phyloP scores from a whole-genome alignment of 2,113 vertebrate genomes.

The Malurus melanocephalus region DNA sequence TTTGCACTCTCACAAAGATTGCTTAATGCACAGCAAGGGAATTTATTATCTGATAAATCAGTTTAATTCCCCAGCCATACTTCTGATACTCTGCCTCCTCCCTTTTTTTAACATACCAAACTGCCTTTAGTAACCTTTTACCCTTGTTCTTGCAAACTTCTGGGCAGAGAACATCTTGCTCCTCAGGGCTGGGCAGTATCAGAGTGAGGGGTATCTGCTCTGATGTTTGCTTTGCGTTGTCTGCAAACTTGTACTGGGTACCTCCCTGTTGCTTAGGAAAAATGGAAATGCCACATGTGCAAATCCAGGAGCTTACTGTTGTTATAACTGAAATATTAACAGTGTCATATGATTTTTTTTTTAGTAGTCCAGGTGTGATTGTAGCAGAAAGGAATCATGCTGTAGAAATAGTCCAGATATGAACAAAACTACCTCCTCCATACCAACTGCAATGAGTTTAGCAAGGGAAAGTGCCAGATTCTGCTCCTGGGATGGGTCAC shows the following conservation, averaged over 20 bases:
- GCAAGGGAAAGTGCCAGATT: fast-evolving
- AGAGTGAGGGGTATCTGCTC: not conserved
- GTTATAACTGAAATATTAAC: not conserved
- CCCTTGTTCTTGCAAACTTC: not conserved
- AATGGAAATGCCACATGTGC: fast-evolving
- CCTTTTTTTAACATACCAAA: not conserved
- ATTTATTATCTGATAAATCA: not conserved
- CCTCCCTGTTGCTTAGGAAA: not conserved
- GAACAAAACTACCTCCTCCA: not conserved
- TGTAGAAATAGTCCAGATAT: not conserved
- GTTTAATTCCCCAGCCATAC: not conserved
- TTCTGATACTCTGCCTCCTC: not conserved
- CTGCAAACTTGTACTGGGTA: not conserved
- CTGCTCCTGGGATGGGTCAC: fast-evolving
- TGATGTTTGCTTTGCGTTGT: not conserved
- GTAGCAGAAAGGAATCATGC: not conserved
- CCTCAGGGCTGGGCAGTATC: not conserved
- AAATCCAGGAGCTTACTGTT: not conserved
- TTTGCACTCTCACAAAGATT: not conserved
- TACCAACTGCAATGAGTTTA: no score
- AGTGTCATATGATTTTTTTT: not conserved
- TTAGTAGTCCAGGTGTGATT: not conserved
- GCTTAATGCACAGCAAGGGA: not conserved
- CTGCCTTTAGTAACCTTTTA: not conserved
- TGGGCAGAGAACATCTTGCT: not conserved